Evolutionary conservation across 2,888 invertebrate genomes (phyloP), one percentile per base, ranked within the genome.

Genomic region (Psococerastis gibbosa): DNA sequence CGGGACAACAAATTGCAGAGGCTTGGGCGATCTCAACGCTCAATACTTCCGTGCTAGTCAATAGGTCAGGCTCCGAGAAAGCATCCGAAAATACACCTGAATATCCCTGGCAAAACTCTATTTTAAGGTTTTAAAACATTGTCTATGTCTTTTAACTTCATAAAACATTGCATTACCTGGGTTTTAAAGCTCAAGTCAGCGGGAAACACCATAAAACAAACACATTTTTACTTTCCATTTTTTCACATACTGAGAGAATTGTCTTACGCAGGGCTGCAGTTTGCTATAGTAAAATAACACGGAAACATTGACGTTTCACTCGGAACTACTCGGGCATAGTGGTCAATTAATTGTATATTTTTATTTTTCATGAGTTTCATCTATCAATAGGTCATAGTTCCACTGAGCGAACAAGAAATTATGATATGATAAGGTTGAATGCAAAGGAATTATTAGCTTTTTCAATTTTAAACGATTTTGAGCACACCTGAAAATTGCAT

Each of bases 21-120:
- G 63, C 62, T 63, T 63, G 60, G 60, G 59, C 56, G 59, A 56
- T 54, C 49, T 51, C 55, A 57, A 55, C 57, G 57, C 57, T 60
- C 57, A 56, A 62, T 62, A 63, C 53, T 54, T 51, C 49, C 52
- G 49, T 47, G 45, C 18, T 38, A 38, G 38, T 38, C 38, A 38
- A 38, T 38, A 38, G 38, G 38, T 38, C 38, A 38, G 38, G 38
- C 38, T 38, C 22, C n/a, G 38, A 20, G 38, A 20, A 20, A 38
- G 38, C 38, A 38, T 38, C 38, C 38, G 18, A 38, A 38, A 38
- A 38, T 5, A 9, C 20, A 38, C 22, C 38, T 20, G 20, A 38
- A 38, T 38, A 38, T 18, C 6, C 18, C 22, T 38, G 38, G 15
- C n/a, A 20, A 20, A 38, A 38, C 22, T 13, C 6, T 20, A 20